A percentile compares a stretch with the other conserved stretches of the same genome.
Conservation (phyloP, 2,888 invertebrate genomes). For the Cataglyphis cursor region DNA sequence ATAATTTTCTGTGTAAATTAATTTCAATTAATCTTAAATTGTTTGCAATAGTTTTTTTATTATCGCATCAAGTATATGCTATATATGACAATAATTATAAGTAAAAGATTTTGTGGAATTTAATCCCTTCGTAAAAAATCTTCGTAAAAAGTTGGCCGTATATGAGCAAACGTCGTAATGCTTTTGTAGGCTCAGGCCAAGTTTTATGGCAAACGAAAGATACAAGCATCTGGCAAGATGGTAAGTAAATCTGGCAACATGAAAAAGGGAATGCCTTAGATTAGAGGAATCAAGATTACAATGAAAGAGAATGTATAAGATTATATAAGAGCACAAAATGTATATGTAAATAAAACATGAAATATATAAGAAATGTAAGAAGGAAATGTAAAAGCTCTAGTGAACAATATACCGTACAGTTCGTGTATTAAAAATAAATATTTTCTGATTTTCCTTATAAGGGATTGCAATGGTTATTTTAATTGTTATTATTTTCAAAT, state of each 20-base stretch:
- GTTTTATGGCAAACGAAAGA: constrained; percentile 34
- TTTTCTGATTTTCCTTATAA: not conserved
- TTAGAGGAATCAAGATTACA: constrained; percentile 1
- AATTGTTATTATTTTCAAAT: not conserved
- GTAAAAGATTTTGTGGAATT: constrained; percentile 24
- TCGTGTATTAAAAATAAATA: constrained; percentile 1
- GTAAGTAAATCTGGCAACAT: constrained; percentile 28
- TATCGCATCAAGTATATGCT: not conserved
- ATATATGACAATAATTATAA: not conserved
- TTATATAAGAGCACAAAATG: not conserved
- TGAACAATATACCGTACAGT: not conserved
- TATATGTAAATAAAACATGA: not conserved
- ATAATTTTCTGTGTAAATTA: not conserved
- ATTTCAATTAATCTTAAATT: constrained; percentile 4
- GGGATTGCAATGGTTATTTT: not conserved
- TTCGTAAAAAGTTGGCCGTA: constrained; percentile 24
- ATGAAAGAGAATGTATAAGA: constrained; percentile 10
- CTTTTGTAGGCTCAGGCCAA: constrained; percentile 21
- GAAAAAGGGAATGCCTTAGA: constrained; percentile 19
- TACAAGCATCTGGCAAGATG: constrained; percentile 15
- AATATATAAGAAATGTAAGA: constrained; percentile 8
- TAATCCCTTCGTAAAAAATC: constrained; percentile 13
- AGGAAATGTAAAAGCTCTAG: not conserved
- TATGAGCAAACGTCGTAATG: constrained; percentile 25
- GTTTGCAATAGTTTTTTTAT: not conserved